A percentile compares a stretch with the other conserved stretches of the same genome.
These are phyloP conservation scores for Stegodyphus dumicola DNA, from an alignment of 1,140 invertebrate genomes.

Conservation along the genomic window DNA sequence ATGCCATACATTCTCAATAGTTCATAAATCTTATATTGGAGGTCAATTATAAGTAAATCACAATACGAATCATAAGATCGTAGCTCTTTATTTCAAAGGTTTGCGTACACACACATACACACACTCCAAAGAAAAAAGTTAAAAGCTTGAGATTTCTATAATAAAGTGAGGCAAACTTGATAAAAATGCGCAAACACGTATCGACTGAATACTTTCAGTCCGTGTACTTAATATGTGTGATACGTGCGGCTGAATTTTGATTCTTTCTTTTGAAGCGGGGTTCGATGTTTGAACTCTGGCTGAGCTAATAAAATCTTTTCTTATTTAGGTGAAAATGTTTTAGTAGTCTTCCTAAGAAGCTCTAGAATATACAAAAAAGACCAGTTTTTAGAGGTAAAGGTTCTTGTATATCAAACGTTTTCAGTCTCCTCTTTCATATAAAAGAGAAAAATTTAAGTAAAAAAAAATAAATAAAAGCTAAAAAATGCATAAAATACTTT, in stretches of 20 bases:
- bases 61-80: neutral
- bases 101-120: no score
- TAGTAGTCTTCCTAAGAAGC: neutral
- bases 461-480: no score
- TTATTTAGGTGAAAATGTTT: conserved; percentile 40
- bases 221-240: conserved; percentile 48
- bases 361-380: neutral
- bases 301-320: conserved; percentile 36
- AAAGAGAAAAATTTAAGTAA: no score
- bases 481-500: no score
- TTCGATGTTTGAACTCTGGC: conserved; percentile 9
- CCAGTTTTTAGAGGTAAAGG: no score
- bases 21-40: no score
- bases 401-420: no score
- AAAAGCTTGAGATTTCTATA: conserved; percentile 7
- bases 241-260: conserved; percentile 57
- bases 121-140: neutral
- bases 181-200: conserved; percentile 56
- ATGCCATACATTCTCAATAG: no score
- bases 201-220: conserved; percentile 24
- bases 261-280: conserved; percentile 8
- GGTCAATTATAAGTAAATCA: no score
- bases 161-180: conserved; percentile 36
- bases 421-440: no score
- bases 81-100: conserved; percentile 30